Base-by-base conservation (phyloP, 2,113 vertebrate species). In the Notarius quadriscutis region DNA sequence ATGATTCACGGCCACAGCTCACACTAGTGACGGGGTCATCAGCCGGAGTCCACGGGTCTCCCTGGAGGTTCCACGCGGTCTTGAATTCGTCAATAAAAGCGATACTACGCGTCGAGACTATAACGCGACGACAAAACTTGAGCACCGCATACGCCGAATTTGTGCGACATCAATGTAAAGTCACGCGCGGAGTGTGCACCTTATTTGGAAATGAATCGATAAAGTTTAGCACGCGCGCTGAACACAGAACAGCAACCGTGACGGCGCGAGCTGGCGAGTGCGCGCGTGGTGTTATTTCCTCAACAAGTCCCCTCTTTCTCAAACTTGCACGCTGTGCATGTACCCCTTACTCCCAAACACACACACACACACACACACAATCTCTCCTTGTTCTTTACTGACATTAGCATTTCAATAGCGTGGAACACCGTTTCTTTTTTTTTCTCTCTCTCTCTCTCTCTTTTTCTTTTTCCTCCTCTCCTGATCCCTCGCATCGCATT, bases 391-490 rank as follows among this genome's bases (percentile, higher is more conserved):
- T 95, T 95, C 95, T 92, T 93, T 91, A 89, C 88, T 94, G 91
- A 94, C 93, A 96, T 96, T 96, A 95, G 95, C 95, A 96, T 96
- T 95, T 96, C 94, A 96, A 96, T 96, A 92, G 95, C 92, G 91
- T 93, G 94, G 93, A 94, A 95, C 95, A 95, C 95, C 91, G 91
- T 93, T 90, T 88, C 89, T 91, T 88, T 90, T 84, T 78, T 41
- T 41, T 41, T 41, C 1, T 34, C n/a, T 30, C 30, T 30, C 30
- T 30, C 30, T 30, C 30, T 30, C 30, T 30, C 30, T 30, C 30
- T 30, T 1, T 41, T 41, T 4, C 2, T 41, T 41, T 41, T 41
- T 41, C 41, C 41, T 41, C 41, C 84, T 84, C 86, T 90, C 91
- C 87, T 86, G 84, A 88, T 90, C 89, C 89, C 90, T 90, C 91